Evolutionary conservation across 2,113 vertebrate species (phyloP).

Genomic region (Pachyramphus minor): DNA sequence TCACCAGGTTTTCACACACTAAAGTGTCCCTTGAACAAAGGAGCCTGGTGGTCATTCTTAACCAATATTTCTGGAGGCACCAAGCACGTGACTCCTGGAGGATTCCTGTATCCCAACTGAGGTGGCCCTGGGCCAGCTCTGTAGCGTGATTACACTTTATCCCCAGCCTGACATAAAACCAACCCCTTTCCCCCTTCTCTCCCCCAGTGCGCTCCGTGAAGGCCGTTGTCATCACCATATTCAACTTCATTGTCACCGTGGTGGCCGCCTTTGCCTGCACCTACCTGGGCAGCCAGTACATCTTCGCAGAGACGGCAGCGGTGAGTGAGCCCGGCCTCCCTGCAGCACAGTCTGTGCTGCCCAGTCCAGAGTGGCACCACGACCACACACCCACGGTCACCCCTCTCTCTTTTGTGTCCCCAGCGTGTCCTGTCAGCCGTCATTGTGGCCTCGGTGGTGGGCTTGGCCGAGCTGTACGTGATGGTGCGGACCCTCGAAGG

Average conservation of each 20-base stretch:
- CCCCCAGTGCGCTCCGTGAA: slow-evolving; percentile 85
- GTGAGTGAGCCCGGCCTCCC: slow-evolving; percentile 70
- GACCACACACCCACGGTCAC: neutral
- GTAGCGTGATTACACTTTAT: neutral
- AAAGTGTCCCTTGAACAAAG: neutral
- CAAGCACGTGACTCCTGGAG: accelerated
- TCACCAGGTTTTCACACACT: neutral
- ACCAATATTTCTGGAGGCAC: neutral
- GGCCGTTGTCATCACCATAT: slow-evolving; percentile 84
- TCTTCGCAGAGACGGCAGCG: slow-evolving; percentile 86
- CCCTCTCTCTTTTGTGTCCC: neutral
- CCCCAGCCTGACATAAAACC: neutral
- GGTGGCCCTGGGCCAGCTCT: neutral
- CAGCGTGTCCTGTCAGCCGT: slow-evolving; percentile 86
- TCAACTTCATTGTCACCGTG: slow-evolving; percentile 95
- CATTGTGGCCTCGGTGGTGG: slow-evolving; percentile 92
- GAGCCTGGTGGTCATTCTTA: neutral
- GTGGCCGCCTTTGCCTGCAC: slow-evolving; percentile 88
- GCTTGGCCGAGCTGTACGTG: slow-evolving; percentile 92
- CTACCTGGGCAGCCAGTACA: slow-evolving; percentile 91
- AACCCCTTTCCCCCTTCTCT: accelerated
- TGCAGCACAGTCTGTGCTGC: accelerated
- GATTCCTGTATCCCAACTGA: neutral
- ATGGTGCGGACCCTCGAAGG: slow-evolving; percentile 94
- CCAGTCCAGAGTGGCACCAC: neutral